Base-by-base conservation (phyloP, 2,113 vertebrate species). In the Takifugu flavidus region DNA sequence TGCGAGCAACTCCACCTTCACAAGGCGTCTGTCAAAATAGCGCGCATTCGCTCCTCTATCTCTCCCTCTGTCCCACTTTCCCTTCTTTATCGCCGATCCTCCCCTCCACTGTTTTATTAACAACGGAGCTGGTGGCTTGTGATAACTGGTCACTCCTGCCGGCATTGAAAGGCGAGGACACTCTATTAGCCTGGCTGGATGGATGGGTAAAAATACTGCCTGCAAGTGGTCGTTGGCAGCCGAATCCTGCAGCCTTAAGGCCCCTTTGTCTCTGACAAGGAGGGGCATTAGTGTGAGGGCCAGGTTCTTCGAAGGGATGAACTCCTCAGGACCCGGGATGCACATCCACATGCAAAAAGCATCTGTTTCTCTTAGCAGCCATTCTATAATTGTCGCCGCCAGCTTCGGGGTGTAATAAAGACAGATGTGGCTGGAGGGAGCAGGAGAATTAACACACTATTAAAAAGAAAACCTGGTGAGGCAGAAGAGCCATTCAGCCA, bases 101-200 rank as follows among this genome's bases (percentile, higher is more conserved):
- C 75, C 80, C 74, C 72, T 78, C 62, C 75, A 66, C 66, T 78
- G 67, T 83, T 84, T 89, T 88, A 88, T 89, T 91, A 91, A 88
- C 82, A 84, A 82, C 65, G 50, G 82, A 82, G 82, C 87, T 89
- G 85, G 80, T 88, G 84, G 76, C 82, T 87, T 83, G 89, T 87
- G 90, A 91, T 90, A 90, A 89, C 87, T 87, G 88, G 86, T 87
- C 85, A 87, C 87, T 90, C 88, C 89, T 91, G 62, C 75, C 89
- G 87, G 87, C 77, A 62, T 80, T 82, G 83, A 88, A 87, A 89
- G 82, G 86, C 88, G 87, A 89, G 87, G 84, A 85, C 87, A 86
- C 87, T 91, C 86, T 89, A 89, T 90, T 92, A 90, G 89, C 87
- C 84, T 65, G 77, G 77, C 65, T 56, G 89, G 90, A 92, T 91